phyloP scores from a whole-genome alignment of 2,797 vertebrate species.

The Poecile montanus region DNA sequence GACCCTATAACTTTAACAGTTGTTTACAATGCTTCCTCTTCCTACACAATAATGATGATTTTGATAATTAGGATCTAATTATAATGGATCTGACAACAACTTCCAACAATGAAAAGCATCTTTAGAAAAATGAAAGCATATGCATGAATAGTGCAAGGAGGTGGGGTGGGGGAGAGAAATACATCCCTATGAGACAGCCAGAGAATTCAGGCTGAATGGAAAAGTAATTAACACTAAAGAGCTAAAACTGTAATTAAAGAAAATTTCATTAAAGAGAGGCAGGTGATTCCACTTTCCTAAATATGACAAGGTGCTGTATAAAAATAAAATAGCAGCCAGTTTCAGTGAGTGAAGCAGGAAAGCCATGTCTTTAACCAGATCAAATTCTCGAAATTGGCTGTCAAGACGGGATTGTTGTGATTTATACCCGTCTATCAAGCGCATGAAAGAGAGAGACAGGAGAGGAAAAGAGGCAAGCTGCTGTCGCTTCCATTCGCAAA shows the following conservation, averaged over 20 bases:
- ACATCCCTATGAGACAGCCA: constrained; percentile 64
- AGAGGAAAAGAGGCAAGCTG: constrained; percentile 81
- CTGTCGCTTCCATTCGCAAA: constrained; percentile 87
- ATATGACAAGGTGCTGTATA: constrained; percentile 82
- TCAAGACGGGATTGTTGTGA: constrained; percentile 96
- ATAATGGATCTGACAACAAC: constrained; percentile 66
- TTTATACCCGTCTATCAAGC: constrained; percentile 98
- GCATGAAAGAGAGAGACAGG: constrained; percentile 70
- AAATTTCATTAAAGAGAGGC: constrained; percentile 93
- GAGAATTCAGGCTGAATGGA: constrained; percentile 73
- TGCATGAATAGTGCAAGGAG: not conserved
- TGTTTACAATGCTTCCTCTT: constrained; percentile 31
- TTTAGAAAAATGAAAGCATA: constrained; percentile 66
- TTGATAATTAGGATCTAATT: constrained; percentile 68
- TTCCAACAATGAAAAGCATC: constrained; percentile 63
- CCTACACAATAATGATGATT: constrained; percentile 63
- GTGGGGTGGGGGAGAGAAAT: not conserved
- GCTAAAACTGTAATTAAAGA: constrained; percentile 92
- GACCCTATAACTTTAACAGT: constrained; percentile 47
- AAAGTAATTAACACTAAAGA: constrained; percentile 84
- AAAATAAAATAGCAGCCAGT: constrained; percentile 76
- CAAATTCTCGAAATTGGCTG: constrained; percentile 99
- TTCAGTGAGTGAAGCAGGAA: constrained; percentile 78
- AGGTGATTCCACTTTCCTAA: constrained; percentile 88
- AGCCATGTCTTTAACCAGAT: constrained; percentile 98